A percentile compares a stretch with the other conserved stretches of the same genome.
Conservation (phyloP, 2,113 vertebrate species). For the Ceyx cyanopectus region DNA sequence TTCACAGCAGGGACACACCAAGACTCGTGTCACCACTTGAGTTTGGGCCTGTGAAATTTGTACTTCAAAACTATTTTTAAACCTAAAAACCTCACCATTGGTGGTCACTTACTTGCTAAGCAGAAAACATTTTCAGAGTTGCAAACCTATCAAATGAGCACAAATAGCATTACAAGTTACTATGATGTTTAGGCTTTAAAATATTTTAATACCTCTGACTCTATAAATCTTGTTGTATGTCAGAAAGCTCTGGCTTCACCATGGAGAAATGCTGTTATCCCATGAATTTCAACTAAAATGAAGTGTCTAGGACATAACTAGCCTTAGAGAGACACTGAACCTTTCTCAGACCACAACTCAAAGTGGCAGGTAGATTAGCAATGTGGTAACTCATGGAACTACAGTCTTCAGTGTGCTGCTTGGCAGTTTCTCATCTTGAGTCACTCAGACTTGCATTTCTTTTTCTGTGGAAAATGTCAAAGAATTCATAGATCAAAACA, state of each 20-base stretch:
- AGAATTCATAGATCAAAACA: conserved; percentile 42
- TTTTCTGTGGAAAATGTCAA: conserved; percentile 20
- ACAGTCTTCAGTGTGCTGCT: not conserved
- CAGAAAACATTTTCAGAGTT: not conserved
- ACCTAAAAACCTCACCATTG: not conserved
- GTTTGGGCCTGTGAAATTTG: not conserved
- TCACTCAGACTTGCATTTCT: not conserved
- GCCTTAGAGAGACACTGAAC: not conserved
- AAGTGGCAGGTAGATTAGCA: not conserved
- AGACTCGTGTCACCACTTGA: not conserved
- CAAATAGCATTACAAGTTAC: not conserved
- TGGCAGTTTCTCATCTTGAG: not conserved
- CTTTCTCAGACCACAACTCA: not conserved
- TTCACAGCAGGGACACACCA: not conserved
- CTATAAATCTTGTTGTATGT: not conserved
- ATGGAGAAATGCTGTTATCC: not conserved
- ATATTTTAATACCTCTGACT: not conserved
- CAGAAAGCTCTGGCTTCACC: not conserved
- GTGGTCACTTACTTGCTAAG: not conserved
- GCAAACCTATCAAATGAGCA: not conserved
- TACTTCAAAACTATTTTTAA: not conserved
- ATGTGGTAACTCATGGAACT: not conserved
- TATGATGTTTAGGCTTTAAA: not conserved
- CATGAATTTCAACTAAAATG: not conserved
- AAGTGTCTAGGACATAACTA: not conserved